Percentiles rank a stretch among this genome's conserved stretches.
These are phyloP conservation scores for Diadophis punctatus DNA, from an alignment of 2,113 vertebrate genomes.

Conservation along the genomic window DNA sequence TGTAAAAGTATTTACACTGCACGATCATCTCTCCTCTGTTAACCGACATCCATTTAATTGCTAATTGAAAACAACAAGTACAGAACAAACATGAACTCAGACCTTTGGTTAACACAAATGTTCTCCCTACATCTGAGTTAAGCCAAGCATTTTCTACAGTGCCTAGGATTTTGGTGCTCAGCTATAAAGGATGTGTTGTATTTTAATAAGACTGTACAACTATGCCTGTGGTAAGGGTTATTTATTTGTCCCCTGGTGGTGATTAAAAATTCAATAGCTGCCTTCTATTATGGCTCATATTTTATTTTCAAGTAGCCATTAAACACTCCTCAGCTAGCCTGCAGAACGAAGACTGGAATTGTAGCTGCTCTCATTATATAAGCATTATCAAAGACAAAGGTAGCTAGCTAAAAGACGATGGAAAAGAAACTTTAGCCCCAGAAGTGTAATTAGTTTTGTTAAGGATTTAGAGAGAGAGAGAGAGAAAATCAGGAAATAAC, in stretches of 20 bases:
- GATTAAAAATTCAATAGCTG: slow-evolving; percentile 19
- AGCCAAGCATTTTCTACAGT: neutral
- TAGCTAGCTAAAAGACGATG: neutral
- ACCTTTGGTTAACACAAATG: neutral
- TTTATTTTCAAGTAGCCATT: slow-evolving; percentile 28
- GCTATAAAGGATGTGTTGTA: neutral
- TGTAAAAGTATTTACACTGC: neutral
- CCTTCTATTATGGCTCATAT: slow-evolving; percentile 2
- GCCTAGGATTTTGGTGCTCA: neutral
- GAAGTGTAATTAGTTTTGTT: neutral
- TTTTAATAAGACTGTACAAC: neutral
- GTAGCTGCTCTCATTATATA: neutral
- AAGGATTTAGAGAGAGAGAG: neutral
- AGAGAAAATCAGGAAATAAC: neutral
- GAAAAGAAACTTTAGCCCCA: fast-evolving
- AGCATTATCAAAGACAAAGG: neutral
- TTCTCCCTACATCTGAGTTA: neutral
- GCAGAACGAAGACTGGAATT: neutral
- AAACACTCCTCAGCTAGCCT: slow-evolving; percentile 4
- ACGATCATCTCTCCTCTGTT: neutral
- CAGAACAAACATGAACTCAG: neutral
- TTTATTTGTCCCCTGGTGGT: neutral
- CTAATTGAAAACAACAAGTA: neutral
- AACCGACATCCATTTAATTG: neutral
- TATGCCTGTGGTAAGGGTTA: slow-evolving; percentile 1